phyloP scores from a whole-genome alignment of 92 coral and sea anemone genomes.

The Diadumene lineata region DNA sequence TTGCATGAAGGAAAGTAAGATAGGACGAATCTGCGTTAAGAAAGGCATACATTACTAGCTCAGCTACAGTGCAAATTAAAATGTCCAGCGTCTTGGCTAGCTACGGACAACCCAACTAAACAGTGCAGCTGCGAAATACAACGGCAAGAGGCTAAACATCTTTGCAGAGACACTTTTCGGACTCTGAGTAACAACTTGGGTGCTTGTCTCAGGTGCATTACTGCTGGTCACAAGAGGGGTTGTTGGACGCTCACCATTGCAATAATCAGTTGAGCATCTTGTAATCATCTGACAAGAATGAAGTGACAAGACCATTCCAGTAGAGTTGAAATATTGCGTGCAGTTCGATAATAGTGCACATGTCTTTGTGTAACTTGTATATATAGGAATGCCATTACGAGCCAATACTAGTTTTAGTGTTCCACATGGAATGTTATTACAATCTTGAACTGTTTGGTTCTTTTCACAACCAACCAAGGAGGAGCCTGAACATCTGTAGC shows the following conservation, averaged over 20 bases:
- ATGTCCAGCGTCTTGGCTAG: too few species aligned
- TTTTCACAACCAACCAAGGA: neutral
- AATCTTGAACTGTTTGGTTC: neutral
- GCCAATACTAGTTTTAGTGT: neutral
- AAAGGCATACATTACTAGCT: neutral
- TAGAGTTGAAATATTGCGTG: constrained; percentile 11
- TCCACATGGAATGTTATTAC: neutral
- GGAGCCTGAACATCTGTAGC: neutral
- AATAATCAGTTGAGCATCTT: constrained; percentile 21
- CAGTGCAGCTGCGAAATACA: neutral
- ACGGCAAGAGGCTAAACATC: neutral
- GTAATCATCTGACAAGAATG: constrained; percentile 10
- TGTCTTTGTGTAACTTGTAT: constrained; percentile 4
- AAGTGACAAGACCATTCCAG: neutral
- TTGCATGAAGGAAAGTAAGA: too few species aligned
- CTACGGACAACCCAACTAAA: too few species aligned
- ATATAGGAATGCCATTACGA: neutral
- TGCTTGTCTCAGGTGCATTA: neutral
- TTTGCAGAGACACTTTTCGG: neutral
- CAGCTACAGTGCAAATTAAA: too few species aligned
- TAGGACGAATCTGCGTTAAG: too few species aligned
- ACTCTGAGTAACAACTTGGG: neutral
- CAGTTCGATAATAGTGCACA: constrained; percentile 13
- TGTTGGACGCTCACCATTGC: constrained; percentile 31
- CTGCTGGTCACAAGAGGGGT: constrained; percentile 22